These are phyloP conservation scores for Emydocephalus ijimae DNA, from an alignment of 2,113 vertebrate genomes.

Conservation along the genomic window DNA sequence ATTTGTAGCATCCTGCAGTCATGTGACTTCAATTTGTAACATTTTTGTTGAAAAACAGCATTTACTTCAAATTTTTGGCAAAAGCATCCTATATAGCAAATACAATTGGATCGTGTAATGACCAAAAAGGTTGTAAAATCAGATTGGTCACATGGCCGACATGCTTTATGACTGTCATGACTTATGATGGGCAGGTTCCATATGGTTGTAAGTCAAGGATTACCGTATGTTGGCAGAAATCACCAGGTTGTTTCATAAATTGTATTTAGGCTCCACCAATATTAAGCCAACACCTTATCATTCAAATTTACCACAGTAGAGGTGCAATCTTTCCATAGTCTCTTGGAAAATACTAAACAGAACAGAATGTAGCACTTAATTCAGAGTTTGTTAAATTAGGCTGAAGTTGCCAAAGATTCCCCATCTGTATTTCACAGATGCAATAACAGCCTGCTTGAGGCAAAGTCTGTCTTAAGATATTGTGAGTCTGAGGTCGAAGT, in stretches of 20 bases:
- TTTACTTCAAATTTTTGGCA: not conserved
- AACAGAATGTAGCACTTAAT: not conserved
- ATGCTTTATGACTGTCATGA: not conserved
- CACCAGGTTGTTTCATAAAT: not conserved
- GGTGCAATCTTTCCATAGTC: not conserved
- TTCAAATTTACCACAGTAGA: not conserved
- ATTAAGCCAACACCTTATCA: not conserved
- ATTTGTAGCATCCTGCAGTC: not conserved
- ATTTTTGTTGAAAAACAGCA: not conserved
- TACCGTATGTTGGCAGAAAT: not conserved
- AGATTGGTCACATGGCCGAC: not conserved
- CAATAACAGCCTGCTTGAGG: not conserved
- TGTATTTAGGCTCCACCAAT: not conserved
- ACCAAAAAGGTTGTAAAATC: not conserved
- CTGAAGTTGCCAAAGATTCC: not conserved
- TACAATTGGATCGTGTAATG: not conserved
- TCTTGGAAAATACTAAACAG: not conserved
- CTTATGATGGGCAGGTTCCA: not conserved
- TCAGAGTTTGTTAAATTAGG: not conserved
- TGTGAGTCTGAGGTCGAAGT: not conserved
- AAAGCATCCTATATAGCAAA: not conserved
- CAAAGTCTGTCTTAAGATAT: not conserved
- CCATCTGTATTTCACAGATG: not conserved
- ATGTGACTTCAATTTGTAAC: not conserved
- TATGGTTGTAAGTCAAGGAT: not conserved